Base-by-base conservation (phyloP, 2,888 invertebrate genomes). In the Lymantria monacha region DNA sequence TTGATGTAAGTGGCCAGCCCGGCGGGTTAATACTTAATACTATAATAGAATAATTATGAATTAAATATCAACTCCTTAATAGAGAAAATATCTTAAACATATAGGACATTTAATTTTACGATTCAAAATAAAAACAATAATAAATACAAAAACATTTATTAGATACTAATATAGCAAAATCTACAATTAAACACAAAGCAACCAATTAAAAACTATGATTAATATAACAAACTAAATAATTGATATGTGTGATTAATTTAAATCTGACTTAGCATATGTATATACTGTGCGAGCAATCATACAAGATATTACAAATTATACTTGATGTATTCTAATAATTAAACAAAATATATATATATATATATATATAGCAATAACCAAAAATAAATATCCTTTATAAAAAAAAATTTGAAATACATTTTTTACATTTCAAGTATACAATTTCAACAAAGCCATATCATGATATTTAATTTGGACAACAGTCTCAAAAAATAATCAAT, bases 401-500 rank as follows among this genome's bases (percentile, higher is more conserved):
- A 85, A 85, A 87, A 81, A 86, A 86, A 85, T 87, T 86, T 78
- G 84, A 81, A 75, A 78, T 78, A 80, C 66, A 76, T 72, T 71
- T 22, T 3, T 22, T 72, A 65, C 61, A 62, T 69, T 41, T 73
- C 69, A 69, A 63, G 69, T 79, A 81, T 80, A 79, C 72, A 79
- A 76, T 77, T 79, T 76, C 66, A 83, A 84, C 78, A 82, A 77
- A 85, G 81, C 60, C 64, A 72, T 72, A 71, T 72, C 80, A 81
- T 75, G 79, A 83, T 80, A 72, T 76, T 69, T 12, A 79, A 83
- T 86, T 86, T 84, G 80, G 87, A 87, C 83, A 87, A 87, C 84
- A 88, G 85, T 89, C 86, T 88, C 86, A 84, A 89, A 88, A 89
- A 88, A 87, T 87, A 88, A 83, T 72, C 73, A 72, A 74, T 79